Percentiles rank a stretch among this genome's conserved stretches.
Evolutionary conservation across 1,140 invertebrate species (phyloP).

Genomic region (Sycophila sp.): DNA sequence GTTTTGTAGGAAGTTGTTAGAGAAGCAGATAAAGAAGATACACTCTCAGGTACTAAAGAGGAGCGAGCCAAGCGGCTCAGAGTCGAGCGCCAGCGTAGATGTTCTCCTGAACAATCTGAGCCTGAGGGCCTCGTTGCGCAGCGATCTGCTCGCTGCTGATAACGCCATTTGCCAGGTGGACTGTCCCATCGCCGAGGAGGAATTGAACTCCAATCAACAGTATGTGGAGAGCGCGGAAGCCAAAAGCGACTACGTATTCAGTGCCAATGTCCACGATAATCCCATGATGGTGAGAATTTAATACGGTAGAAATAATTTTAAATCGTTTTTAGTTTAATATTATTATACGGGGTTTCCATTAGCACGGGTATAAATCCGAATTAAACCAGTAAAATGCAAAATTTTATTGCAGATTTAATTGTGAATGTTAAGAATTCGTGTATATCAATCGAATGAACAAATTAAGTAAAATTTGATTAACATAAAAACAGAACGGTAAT

Average conservation of each 20-base stretch:
- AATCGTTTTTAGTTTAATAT: too few relatives aligned
- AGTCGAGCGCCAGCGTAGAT: conserved; percentile 55
- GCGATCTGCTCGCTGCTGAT: conserved; percentile 52
- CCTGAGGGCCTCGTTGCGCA: conserved; percentile 53
- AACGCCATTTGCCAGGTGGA: conserved; percentile 45
- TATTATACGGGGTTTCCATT: too few relatives aligned
- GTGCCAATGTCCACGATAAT: conserved; percentile 3
- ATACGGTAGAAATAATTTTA: too few relatives aligned
- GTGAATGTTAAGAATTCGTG: too few relatives aligned
- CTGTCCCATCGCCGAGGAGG: conserved; percentile 40
- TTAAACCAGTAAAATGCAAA: too few relatives aligned
- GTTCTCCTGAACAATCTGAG: conserved; percentile 57
- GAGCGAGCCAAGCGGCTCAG: conserved; percentile 53
- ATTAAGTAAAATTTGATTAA: too few relatives aligned
- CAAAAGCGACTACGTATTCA: background rate
- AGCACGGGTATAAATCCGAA: too few relatives aligned
- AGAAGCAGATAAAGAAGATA: conserved; percentile 47
- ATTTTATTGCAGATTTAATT: too few relatives aligned
- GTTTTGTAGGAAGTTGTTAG: conserved; percentile 37
- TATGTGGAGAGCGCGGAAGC: background rate
- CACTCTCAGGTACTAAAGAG: conserved; percentile 47
- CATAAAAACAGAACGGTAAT: too few relatives aligned
- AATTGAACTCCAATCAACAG: conserved; percentile 6
- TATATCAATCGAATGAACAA: too few relatives aligned
- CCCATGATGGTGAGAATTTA: background rate